Evolutionary conservation across 2,797 vertebrate species (phyloP).

Genomic region (Lacerta viridis): DNA sequence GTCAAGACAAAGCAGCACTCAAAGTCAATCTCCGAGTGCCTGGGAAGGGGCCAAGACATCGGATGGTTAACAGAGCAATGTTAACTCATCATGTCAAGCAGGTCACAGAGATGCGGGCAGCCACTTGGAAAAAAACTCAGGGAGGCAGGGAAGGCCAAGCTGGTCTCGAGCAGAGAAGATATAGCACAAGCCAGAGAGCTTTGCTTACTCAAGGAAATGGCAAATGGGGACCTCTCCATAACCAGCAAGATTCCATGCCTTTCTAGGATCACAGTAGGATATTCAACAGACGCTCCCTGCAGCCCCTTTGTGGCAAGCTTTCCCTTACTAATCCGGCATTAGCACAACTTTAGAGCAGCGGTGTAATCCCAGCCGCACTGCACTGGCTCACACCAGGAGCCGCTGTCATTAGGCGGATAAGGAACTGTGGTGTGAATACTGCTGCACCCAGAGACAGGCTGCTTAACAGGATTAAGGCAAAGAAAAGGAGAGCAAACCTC

Average conservation of each 20-base stretch:
- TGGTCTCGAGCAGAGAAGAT: background rate
- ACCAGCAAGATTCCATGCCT: background rate
- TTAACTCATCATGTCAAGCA: background rate
- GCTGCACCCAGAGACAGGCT: background rate
- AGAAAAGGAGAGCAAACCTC: constrained; percentile 10
- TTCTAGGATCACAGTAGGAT: background rate
- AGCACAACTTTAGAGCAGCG: constrained; percentile 1
- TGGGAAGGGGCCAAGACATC: background rate
- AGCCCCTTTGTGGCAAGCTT: background rate
- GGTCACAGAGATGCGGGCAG: background rate
- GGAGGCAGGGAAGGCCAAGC: background rate
- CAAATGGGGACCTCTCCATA: background rate
- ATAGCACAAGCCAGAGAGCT: background rate
- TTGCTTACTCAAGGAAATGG: background rate
- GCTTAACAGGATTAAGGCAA: constrained; percentile 40
- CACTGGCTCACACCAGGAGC: constrained; percentile 13
- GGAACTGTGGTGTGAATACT: background rate
- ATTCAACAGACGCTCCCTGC: background rate
- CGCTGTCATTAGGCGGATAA: constrained; percentile 27
- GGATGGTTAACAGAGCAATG: background rate
- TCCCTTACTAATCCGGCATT: constrained; percentile 23
- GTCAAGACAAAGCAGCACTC: background rate
- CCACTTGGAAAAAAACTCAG: background rate
- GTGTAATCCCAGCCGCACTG: constrained; percentile 17
- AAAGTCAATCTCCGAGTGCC: background rate